A percentile compares a stretch with the other conserved stretches of the same genome.
These are phyloP conservation scores for Cheilosia grossa DNA, from an alignment of 2,888 invertebrate species.

Conservation along the genomic window DNA sequence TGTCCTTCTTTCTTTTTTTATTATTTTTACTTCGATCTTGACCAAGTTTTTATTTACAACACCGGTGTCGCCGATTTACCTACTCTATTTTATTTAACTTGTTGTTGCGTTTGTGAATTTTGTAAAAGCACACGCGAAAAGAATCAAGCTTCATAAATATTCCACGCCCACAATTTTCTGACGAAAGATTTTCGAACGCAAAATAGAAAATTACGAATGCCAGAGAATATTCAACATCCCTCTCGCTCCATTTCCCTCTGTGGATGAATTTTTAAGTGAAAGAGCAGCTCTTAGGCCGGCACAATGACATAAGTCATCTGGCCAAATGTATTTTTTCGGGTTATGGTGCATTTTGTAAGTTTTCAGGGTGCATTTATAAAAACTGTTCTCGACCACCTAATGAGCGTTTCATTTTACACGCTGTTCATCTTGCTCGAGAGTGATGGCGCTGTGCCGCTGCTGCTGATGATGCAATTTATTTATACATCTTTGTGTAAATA, in stretches of 20 bases:
- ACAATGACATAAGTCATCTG: conserved; percentile 23
- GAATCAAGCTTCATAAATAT: conserved; percentile 45
- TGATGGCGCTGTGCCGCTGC: conserved; percentile 1
- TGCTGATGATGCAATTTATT: conserved; percentile 59
- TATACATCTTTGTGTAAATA: conserved; percentile 52
- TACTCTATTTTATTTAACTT: conserved; percentile 3
- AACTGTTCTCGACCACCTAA: not conserved
- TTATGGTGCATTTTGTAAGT: conserved; percentile 2
- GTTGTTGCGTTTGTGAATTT: not conserved
- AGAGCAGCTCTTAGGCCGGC: conserved; percentile 5
- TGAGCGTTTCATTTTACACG: conserved; percentile 1
- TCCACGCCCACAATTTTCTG: conserved; percentile 42
- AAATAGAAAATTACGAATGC: conserved; percentile 36
- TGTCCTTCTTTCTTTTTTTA: not conserved
- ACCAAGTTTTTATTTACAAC: conserved; percentile 55
- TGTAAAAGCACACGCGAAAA: conserved; percentile 45
- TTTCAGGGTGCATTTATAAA: conserved; percentile 3
- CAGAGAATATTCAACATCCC: conserved; percentile 18
- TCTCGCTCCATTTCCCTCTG: not conserved
- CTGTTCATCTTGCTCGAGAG: not conserved
- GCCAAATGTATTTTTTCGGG: conserved; percentile 33
- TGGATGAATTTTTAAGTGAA: not conserved
- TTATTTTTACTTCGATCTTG: conserved; percentile 44
- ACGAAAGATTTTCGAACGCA: no score
- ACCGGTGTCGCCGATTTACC: not conserved